Conservation (phyloP, 2,888 invertebrate species). For the Chrysodeixis includens region DNA sequence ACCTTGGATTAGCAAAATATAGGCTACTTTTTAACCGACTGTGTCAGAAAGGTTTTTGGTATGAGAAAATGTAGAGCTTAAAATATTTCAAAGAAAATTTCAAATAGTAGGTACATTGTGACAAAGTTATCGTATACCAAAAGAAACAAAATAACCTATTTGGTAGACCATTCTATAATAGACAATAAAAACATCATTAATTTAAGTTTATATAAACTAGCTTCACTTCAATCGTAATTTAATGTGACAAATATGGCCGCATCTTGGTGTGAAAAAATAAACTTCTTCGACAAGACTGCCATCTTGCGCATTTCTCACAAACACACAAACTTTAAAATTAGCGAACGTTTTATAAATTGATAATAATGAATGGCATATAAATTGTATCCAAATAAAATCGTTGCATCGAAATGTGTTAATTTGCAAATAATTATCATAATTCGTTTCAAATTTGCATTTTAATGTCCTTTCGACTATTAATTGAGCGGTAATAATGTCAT, state of each 20-base stretch:
- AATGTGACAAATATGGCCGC: slow-evolving; percentile 70
- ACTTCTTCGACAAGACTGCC: too few relatives aligned
- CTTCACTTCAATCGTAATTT: slow-evolving; percentile 74
- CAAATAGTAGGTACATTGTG: too few relatives aligned
- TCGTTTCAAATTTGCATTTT: neutral
- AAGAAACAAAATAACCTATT: too few relatives aligned
- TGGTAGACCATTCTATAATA: slow-evolving; percentile 52
- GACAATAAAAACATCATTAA: slow-evolving; percentile 69
- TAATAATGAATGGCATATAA: slow-evolving; percentile 2
- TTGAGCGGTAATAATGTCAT: neutral
- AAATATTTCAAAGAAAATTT: too few relatives aligned
- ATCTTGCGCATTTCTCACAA: neutral
- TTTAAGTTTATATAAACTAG: slow-evolving; percentile 81
- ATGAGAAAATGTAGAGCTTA: too few relatives aligned
- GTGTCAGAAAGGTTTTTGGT: too few relatives aligned
- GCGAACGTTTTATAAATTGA: neutral
- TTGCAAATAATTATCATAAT: slow-evolving; percentile 1
- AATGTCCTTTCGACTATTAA: neutral
- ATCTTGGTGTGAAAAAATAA: slow-evolving; percentile 62
- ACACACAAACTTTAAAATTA: neutral
- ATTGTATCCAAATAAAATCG: neutral
- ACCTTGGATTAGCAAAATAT: too few relatives aligned
- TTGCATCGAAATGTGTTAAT: slow-evolving; percentile 5
- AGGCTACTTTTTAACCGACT: too few relatives aligned
- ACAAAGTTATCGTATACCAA: too few relatives aligned